Base-by-base conservation (phyloP, 2,113 vertebrate genomes). In the Lophius piscatorius region DNA sequence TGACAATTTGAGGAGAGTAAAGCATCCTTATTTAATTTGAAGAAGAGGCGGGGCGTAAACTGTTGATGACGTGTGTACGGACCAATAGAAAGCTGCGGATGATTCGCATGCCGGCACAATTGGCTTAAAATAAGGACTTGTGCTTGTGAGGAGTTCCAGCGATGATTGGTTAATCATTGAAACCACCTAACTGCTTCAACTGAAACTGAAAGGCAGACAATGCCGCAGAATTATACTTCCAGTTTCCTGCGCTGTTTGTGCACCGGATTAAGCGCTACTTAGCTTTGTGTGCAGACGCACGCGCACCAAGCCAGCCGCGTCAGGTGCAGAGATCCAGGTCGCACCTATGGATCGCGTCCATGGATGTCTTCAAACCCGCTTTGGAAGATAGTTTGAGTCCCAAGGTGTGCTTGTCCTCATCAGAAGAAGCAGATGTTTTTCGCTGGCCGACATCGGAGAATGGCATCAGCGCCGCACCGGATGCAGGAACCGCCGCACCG, bases 321-420 rank as follows among this genome's bases (percentile, higher is more conserved):
- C 90, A 90, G 88, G 87, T 90, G 83, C 83, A 74, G 77, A 81
- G 81, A 83, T 76, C 82, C 87, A 74, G 80, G 84, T 86, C 81
- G 88, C 65, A 82, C 83, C 74, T 90, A 92, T 92, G 91, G 91
- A 90, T 90, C 85, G 88, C 85, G 70, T 88, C 83, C 74, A 92
- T 92, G 90, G 91, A 92, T 80, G 89, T 81, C 79, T 91, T 82
- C 89, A 90, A 81, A 78, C 64, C 88, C 71, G 86, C 85, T 79
- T 71, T 82, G 87, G 87, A 86, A 73, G 63, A 42, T 39, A 88
- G 69, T 46, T 60, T 76, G 80, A 89, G 85, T 74, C 81, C 82
- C 67, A 73, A 68, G 55, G 74, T 76, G 63, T 66, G 72, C 56
- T 63, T 55, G 22, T 51, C 79, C 29, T 71, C 83, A 7, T 64